These are phyloP conservation scores for Mus pahari DNA, from an alignment of 2,113 vertebrate genomes.

Conservation along the genomic window DNA sequence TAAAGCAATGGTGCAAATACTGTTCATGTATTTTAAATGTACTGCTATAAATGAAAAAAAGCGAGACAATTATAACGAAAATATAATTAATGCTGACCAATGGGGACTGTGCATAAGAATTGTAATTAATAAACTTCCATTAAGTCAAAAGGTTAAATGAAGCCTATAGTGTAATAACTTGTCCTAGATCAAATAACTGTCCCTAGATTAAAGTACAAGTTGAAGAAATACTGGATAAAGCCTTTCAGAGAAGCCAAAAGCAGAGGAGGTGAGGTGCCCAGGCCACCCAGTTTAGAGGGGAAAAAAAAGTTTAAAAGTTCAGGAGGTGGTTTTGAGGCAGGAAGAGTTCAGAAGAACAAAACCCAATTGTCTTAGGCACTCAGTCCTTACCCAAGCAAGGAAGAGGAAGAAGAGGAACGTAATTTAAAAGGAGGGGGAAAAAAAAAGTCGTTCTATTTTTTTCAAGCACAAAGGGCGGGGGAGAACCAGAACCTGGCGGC, in stretches of 20 bases:
- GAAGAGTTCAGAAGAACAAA: not conserved
- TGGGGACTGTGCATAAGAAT: too few species aligned
- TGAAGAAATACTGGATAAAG: not conserved
- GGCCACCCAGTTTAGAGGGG: not conserved
- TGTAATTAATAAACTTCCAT: not conserved
- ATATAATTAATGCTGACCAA: not conserved
- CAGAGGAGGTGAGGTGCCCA: not conserved
- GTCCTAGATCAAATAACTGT: not conserved
- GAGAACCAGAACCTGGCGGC: accelerated
- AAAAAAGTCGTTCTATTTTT: not conserved
- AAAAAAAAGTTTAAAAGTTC: too few species aligned
- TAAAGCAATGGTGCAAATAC: not conserved
- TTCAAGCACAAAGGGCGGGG: not conserved
- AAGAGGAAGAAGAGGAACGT: accelerated
- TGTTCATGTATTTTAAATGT: not conserved
- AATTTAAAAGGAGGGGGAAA: not conserved
- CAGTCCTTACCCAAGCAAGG: not conserved
- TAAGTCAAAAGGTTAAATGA: not conserved
- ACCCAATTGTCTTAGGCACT: accelerated
- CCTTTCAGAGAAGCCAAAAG: not conserved
- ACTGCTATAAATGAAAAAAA: not conserved
- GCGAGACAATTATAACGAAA: not conserved
- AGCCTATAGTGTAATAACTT: not conserved
- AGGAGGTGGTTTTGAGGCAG: not conserved
- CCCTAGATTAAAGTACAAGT: not conserved